A percentile compares a stretch with the other conserved stretches of the same genome.
Evolutionary conservation across 2,888 invertebrate species (phyloP).

Genomic region (Platerodrilus igneus): DNA sequence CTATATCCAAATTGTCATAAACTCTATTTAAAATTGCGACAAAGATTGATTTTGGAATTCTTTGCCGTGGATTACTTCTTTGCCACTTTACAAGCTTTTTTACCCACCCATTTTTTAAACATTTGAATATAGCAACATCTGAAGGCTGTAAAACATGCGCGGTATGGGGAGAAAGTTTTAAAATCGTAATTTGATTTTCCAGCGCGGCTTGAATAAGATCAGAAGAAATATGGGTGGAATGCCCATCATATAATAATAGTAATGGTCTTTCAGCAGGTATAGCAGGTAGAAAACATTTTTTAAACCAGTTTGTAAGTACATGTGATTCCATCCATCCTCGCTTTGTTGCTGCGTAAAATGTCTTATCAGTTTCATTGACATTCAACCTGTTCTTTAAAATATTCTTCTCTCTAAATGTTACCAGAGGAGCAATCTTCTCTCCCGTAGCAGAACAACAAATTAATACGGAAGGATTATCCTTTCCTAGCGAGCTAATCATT

Average conservation of each 20-base stretch:
- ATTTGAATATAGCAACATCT: slow-evolving; percentile 1
- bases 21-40: too few relatives aligned
- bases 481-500: slow-evolving; percentile 9
- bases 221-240: neutral
- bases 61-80: too few relatives aligned
- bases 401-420: slow-evolving; percentile 31
- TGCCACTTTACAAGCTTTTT: too few relatives aligned
- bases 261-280: neutral
- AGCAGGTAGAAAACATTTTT: neutral
- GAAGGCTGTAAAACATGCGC: neutral
- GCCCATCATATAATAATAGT: slow-evolving; percentile 1
- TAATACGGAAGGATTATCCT: slow-evolving; percentile 7
- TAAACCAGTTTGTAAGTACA: slow-evolving; percentile 1
- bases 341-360: neutral
- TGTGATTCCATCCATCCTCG: slow-evolving; percentile 1
- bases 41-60: too few relatives aligned
- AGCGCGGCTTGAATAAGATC: neutral
- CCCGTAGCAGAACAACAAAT: slow-evolving; percentile 16
- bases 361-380: neutral
- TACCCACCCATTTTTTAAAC: too few relatives aligned
- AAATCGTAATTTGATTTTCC: neutral
- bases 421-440: slow-evolving; percentile 17
- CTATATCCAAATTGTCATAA: too few relatives aligned
- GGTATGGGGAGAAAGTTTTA: slow-evolving; percentile 1
- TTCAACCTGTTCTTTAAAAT: slow-evolving; percentile 33